Conservation (phyloP, 2,888 invertebrate species). For the Chrysolina americana region DNA sequence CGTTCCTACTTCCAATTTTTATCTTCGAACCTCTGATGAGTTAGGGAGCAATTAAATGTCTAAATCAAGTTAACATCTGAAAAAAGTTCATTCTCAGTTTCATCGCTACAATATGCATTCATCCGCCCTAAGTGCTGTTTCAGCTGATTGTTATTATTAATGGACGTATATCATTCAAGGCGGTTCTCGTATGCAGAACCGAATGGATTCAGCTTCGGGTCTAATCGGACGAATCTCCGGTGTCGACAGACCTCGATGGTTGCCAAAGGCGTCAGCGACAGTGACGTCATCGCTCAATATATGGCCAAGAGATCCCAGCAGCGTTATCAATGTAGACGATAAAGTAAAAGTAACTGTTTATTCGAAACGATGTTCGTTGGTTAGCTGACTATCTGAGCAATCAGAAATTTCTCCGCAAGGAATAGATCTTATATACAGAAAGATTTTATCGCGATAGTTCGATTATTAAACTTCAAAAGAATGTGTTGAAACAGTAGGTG, state of each 20-base stretch:
- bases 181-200: conserved; percentile 8
- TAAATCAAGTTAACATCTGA: background rate
- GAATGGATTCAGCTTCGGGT: conserved; percentile 5
- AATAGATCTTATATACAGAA: background rate
- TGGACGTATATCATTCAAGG: conserved; percentile 2
- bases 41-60: background rate
- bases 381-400: conserved; percentile 27
- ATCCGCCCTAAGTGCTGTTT: background rate
- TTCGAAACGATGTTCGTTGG: conserved; percentile 31
- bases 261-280: conserved; percentile 11
- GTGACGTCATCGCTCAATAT: conserved; percentile 31
- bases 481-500: background rate
- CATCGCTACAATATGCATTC: background rate
- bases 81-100: conserved; percentile 5
- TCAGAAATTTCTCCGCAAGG: conserved; percentile 30
- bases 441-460: background rate
- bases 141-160: conserved; percentile 15
- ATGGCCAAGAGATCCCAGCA: conserved; percentile 18
- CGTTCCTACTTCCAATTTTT: too few relatives aligned
- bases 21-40: background rate
- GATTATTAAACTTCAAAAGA: background rate
- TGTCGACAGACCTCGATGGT: background rate
- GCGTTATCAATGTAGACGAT: conserved; percentile 39
- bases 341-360: conserved; percentile 44
- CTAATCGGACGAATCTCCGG: background rate